phyloP scores from a whole-genome alignment of 2,113 vertebrate species.

The Rhinopomastus cyanomelas region DNA sequence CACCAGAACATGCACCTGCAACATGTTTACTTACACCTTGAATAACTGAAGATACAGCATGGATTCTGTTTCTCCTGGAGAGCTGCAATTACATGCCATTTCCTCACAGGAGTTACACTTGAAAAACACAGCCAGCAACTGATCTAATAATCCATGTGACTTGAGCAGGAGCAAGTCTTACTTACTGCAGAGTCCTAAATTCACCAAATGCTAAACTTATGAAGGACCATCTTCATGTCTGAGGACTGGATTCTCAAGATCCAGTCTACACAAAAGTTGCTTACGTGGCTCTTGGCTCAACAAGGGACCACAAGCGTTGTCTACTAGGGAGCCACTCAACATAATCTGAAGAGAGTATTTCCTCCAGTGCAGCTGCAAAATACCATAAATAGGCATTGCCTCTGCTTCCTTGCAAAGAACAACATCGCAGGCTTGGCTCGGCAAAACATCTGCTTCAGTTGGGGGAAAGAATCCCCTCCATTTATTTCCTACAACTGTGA shows the following conservation, averaged over 20 bases:
- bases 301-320: conserved; percentile 46
- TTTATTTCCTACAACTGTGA: background rate
- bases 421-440: conserved; percentile 37
- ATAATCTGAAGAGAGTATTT: conserved; percentile 49
- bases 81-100: background rate
- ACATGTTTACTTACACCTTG: background rate
- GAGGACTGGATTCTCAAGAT: background rate
- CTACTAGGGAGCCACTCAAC: conserved; percentile 39
- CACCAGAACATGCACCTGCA: background rate
- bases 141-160: background rate
- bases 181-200: background rate
- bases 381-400: conserved; percentile 65
- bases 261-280: background rate
- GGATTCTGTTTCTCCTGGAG: background rate
- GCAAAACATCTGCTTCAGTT: background rate
- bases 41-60: background rate
- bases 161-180: background rate
- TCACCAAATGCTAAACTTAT: background rate
- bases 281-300: conserved; percentile 27
- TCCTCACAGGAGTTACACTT: background rate
- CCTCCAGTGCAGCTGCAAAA: conserved; percentile 49
- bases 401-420: conserved; percentile 19
- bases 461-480: conserved; percentile 8
- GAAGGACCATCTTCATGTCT: background rate
- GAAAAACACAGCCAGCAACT: background rate